Conservation (phyloP, 2,113 vertebrate species). For the Rhinolophus sinicus region DNA sequence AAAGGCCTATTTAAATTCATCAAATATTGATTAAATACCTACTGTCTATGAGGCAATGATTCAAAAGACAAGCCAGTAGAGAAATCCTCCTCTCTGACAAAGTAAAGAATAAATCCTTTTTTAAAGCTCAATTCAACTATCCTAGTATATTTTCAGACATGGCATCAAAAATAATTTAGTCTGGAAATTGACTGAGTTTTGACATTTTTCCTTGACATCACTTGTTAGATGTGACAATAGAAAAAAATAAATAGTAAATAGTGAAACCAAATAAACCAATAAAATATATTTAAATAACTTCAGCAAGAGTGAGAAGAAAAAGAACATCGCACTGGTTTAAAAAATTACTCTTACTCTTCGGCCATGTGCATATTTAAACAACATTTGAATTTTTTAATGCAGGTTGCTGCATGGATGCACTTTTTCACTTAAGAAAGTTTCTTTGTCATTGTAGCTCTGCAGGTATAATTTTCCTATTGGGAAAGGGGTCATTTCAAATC, state of each 20-base stretch:
- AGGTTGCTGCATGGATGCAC: neutral
- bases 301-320: neutral
- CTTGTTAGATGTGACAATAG: neutral
- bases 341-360: neutral
- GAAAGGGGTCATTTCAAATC: neutral
- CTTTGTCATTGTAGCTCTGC: neutral
- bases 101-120: neutral
- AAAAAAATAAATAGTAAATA: neutral
- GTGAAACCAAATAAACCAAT: neutral
- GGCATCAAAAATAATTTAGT: neutral
- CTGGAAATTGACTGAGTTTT: slow-evolving; percentile 1
- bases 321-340: neutral
- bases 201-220: slow-evolving; percentile 11
- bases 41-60: neutral
- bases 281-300: neutral
- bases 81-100: neutral
- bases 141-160: neutral
- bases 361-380: neutral
- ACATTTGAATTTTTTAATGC: neutral
- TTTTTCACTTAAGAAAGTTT: neutral
- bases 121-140: neutral
- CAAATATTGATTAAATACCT: slow-evolving; percentile 26
- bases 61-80: neutral
- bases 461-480: neutral
- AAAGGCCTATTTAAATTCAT: slow-evolving; percentile 40